phyloP scores from a whole-genome alignment of 2,797 vertebrate genomes.

The Oreonectes daqikongensis region DNA sequence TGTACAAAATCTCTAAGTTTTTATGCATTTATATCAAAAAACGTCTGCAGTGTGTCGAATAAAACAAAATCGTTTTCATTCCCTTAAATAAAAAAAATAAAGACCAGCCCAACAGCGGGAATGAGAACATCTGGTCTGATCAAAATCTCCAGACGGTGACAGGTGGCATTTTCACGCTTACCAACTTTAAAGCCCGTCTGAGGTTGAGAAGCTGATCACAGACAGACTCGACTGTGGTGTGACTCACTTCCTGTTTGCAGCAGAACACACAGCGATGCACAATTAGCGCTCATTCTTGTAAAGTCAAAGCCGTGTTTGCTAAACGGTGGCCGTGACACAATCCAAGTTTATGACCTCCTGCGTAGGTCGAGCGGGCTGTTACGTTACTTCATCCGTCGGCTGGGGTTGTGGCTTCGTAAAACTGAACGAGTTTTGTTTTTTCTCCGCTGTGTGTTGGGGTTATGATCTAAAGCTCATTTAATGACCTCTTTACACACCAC shows the following conservation, averaged over 20 bases:
- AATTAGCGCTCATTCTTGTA: conserved; percentile 37
- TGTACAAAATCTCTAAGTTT: not conserved
- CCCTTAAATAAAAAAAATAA: not conserved
- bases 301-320: conserved; percentile 36
- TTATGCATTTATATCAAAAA: not conserved
- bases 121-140: not conserved
- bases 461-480: conserved; percentile 31
- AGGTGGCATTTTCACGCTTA: conserved; percentile 50
- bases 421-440: conserved; percentile 36
- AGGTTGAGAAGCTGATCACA: conserved; percentile 41
- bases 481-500: conserved; percentile 21
- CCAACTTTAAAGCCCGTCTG: conserved; percentile 41
- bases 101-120: not conserved
- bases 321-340: conserved; percentile 36
- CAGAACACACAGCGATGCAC: conserved; percentile 3
- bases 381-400: conserved; percentile 36
- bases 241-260: conserved; percentile 51
- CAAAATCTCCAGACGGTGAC: conserved; percentile 30
- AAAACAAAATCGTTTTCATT: not conserved
- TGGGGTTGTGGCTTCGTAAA: conserved; percentile 35
- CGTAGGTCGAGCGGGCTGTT: conserved; percentile 15
- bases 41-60: not conserved
- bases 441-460: conserved; percentile 19
- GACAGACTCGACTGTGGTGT: conserved; percentile 40
- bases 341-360: conserved; percentile 26